A percentile compares a stretch with the other conserved stretches of the same genome.
Evolutionary conservation across 1,140 invertebrate genomes (phyloP).

Genomic region (Sitodiplosis mosellana): DNA sequence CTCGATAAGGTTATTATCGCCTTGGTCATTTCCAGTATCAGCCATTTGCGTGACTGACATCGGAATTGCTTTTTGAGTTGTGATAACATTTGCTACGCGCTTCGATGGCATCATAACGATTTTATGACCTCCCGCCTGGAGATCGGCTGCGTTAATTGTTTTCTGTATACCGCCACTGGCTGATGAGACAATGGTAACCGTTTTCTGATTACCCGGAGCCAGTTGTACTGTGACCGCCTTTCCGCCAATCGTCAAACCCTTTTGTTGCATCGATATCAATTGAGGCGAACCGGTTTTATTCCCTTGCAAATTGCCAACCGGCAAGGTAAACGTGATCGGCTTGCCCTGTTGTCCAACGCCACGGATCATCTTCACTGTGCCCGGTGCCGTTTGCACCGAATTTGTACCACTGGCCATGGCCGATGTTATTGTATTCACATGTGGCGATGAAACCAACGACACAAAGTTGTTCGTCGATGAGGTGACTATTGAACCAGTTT

Average conservation of each 20-base stretch:
- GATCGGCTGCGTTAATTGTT: conserved; percentile 27
- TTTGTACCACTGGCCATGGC: conserved; percentile 9
- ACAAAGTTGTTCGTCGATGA: conserved; percentile 24
- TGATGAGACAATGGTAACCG: conserved; percentile 17
- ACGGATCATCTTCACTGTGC: conserved; percentile 46
- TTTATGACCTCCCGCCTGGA: conserved; percentile 9
- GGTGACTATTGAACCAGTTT: conserved; percentile 39
- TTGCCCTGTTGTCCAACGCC: conserved; percentile 31
- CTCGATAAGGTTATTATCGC: neutral
- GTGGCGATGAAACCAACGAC: conserved; percentile 15
- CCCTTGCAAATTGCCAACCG: conserved; percentile 18
- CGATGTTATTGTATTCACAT: conserved; percentile 2
- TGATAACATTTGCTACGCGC: neutral
- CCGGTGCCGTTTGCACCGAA: conserved; percentile 16
- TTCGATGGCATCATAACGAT: conserved; percentile 25
- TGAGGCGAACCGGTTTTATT: neutral
- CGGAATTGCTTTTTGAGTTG: conserved; percentile 35
- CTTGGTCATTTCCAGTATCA: neutral
- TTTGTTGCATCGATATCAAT: conserved; percentile 21
- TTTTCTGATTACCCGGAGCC: conserved; percentile 22
- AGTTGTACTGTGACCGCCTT: conserved; percentile 50
- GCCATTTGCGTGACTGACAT: conserved; percentile 3
- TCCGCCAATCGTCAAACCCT: conserved; percentile 42
- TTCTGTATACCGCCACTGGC: conserved; percentile 22
- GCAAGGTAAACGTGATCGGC: conserved; percentile 50